Percentiles rank a stretch among this genome's conserved stretches.
These are phyloP conservation scores for Nomada lathburiana DNA, from an alignment of 2,888 invertebrate genomes.

Conservation along the genomic window DNA sequence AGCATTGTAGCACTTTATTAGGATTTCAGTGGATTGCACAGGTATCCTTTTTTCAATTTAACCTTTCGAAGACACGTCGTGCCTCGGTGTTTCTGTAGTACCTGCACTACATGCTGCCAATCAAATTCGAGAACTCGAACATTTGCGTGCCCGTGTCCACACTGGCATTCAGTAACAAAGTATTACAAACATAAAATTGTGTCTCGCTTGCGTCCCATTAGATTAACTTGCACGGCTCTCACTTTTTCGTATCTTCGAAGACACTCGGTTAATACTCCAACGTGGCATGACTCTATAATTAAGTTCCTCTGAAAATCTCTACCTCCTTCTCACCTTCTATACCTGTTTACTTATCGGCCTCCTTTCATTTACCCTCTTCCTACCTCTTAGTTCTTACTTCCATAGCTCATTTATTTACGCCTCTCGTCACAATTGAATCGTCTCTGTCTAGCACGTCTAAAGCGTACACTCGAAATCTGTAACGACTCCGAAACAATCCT, in stretches of 20 bases:
- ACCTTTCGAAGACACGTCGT: no score
- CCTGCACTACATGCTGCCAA: no score
- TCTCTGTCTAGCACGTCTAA: neutral
- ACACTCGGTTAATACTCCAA: slow-evolving; percentile 16
- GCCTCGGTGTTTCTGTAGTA: no score
- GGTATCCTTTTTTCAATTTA: no score
- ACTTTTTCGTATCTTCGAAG: neutral
- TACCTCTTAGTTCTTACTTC: slow-evolving; percentile 27
- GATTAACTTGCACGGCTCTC: neutral
- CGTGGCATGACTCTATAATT: slow-evolving; percentile 11
- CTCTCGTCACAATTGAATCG: neutral
- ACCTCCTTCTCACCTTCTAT: slow-evolving; percentile 52
- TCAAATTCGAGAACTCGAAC: no score
- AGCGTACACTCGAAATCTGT: slow-evolving; percentile 3
- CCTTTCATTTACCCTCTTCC: neutral
- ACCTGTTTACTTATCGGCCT: slow-evolving; percentile 19
- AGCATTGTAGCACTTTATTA: neutral
- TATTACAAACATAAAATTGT: neutral
- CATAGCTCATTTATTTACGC: neutral
- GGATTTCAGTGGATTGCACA: no score
- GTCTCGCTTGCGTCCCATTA: neutral
- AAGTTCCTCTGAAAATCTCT: slow-evolving; percentile 53
- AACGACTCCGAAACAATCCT: neutral
- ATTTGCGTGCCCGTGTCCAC: neutral
- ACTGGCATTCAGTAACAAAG: neutral